Evolutionary conservation across 2,797 vertebrate genomes (phyloP).

Genomic region (Thunnus albacares): DNA sequence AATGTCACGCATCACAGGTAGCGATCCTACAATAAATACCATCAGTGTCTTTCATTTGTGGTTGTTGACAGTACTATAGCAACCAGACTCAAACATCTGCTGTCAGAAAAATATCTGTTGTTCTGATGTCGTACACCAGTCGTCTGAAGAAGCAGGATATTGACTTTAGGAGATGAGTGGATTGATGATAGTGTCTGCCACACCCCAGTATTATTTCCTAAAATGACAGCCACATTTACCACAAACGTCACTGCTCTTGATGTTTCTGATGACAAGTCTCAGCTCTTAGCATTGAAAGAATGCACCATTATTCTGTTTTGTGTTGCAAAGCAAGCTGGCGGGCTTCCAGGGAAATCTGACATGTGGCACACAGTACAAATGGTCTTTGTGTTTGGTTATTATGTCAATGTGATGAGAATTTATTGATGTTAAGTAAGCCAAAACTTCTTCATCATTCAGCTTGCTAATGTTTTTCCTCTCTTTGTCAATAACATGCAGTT

Average conservation of each 20-base stretch:
- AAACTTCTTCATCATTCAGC: neutral
- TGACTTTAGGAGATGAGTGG: neutral
- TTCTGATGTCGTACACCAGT: neutral
- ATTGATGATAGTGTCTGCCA: neutral
- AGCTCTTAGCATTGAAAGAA: neutral
- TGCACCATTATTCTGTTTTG: neutral
- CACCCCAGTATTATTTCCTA: conserved; percentile 4
- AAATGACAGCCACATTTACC: neutral
- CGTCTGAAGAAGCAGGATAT: neutral
- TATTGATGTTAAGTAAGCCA: neutral
- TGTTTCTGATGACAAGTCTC: conserved; percentile 6
- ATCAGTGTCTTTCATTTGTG: neutral
- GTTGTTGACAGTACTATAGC: neutral
- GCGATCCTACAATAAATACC: neutral
- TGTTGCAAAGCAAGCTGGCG: neutral
- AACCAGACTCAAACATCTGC: neutral
- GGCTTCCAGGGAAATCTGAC: neutral
- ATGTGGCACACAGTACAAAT: neutral
- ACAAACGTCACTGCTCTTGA: neutral
- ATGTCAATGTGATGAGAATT: neutral
- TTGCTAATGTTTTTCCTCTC: neutral
- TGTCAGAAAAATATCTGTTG: neutral
- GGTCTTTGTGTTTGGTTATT: neutral
- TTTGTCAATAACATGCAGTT: neutral
- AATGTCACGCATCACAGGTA: conserved; percentile 97